Base-by-base conservation (phyloP, 2,888 invertebrate genomes). In the Dolichomitus sp. region DNA sequence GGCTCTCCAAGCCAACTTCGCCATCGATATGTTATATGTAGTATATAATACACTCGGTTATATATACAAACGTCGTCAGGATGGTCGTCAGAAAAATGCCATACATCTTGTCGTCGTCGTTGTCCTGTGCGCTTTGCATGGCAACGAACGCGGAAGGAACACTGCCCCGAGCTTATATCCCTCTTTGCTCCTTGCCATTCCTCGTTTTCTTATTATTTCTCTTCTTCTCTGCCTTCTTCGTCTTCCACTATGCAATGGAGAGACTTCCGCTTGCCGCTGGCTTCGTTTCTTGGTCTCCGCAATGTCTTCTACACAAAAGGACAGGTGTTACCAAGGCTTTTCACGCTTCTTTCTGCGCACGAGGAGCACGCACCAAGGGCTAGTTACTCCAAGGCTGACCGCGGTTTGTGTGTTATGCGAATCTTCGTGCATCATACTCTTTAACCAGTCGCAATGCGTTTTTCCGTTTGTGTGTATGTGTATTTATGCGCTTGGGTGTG, bases 251-350 rank as follows among this genome's bases (percentile, higher is more conserved):
- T 70, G 30, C 37, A 2, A 17, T 33, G n/a, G 2, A 17, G 59
- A 19, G 19, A 57, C 59, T 59, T 72, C 70, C 30, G 17, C 70
- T 59, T 59, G 42, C 30, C 57, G 45, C 57, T 27, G 45, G 57
- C 45, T 45, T 54, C 5, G 69, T 69, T 81, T 68, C 57, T 37
- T 50, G 40, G 30, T 48, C 48, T 48, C 14, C 19, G 42, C 19
- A 52, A 33, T 40, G 37, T 37, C 37, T 9, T 61, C 73, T 61
- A 45, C 68, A 78, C 74, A 81, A 81, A 78, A 78, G 74, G 63
- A 73, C 81, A 78, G 78, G 81, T 78, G 81, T 74, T 74, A 77
- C 17, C 37, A 76, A 63, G 54, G 73, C 73, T 69, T 81, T 77
- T 78, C 73, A 69, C 74, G 77, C 77, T 69, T 75, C 48, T 72